Percentiles rank a stretch among this genome's conserved stretches.
Conservation (phyloP, 2,113 vertebrate species). For the Urocynchramus pylzowi region DNA sequence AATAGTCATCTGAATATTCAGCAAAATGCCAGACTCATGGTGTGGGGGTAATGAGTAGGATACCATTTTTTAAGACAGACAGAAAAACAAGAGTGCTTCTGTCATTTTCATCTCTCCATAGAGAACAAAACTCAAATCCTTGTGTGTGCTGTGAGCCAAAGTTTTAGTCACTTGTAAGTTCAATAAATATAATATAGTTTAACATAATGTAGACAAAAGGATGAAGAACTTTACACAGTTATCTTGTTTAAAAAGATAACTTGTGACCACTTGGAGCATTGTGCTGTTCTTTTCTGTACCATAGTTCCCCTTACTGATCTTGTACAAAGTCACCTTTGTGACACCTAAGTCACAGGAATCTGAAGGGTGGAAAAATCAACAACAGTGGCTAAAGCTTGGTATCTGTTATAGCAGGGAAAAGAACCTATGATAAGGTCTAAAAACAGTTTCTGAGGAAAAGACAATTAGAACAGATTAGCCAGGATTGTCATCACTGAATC, state of each 20-base stretch:
- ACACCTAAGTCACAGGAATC: neutral
- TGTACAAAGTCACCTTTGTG: neutral
- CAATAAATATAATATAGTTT: neutral
- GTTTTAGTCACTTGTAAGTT: neutral
- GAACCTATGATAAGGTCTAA: neutral
- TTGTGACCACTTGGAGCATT: neutral
- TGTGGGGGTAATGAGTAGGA: neutral
- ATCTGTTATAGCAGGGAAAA: neutral
- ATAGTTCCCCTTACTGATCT: neutral
- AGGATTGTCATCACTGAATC: neutral
- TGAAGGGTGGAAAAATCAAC: neutral
- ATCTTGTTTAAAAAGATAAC: neutral
- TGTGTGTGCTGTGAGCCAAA: neutral
- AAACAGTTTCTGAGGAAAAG: neutral
- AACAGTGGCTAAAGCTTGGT: neutral
- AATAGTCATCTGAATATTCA: neutral
- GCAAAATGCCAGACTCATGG: neutral
- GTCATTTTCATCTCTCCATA: neutral
- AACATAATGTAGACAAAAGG: neutral
- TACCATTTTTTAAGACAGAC: neutral
- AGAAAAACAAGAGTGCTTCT: neutral
- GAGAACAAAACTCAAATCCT: neutral
- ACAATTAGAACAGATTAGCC: neutral
- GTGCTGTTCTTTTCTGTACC: neutral
- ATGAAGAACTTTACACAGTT: neutral